Base-by-base conservation (phyloP, 2,888 invertebrate genomes). In the Selenia dentaria region DNA sequence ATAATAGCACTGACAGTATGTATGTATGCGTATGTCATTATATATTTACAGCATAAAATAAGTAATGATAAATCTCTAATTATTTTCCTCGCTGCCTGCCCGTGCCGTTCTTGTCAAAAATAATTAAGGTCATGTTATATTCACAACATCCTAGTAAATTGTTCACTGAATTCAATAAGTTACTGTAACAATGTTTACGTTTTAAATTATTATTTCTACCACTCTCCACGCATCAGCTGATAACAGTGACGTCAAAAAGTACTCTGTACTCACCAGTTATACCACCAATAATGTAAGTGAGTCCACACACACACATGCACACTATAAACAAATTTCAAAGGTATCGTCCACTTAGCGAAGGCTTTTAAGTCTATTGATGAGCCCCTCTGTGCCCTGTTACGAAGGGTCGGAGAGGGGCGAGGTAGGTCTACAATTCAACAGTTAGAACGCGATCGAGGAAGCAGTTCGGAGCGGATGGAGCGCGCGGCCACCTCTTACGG, bases 401-500 rank as follows among this genome's bases (percentile, higher is more conserved):
- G 41, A 26, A 41, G 47, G 47, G 47, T 32, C 14, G 6, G 16
- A 36, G 41, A 41, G 38, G 62, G 57, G 52, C 51, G 55, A 34
- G 49, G 55, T 9, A 50, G 56, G 12, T 57, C 59, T 43, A 31
- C 10, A 28, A 51, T 51, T 48, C 24, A 57, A 62, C 51, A 48
- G 54, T 57, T 60, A 26, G 45, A 26, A 36, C 64, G 60, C 54
- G 60, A 55, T 61, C 66, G 63, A 39, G 42, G 39, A 24, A 8
- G 8, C 35, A 42, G 20, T 35, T 39, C 28, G 32, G 34, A 32
- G 43, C 18, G 18, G n/a, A 1, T 45, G 54, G 43, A 54, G 48
- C 60, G 70, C 59, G 58, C 85, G 81, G 74, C 68, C 73, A 55
- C 56, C 70, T 51, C 44, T 59, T 40, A 33, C 72, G 67, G 56